phyloP scores from a whole-genome alignment of 2,888 invertebrate species.

The Antheraea assamensis region DNA sequence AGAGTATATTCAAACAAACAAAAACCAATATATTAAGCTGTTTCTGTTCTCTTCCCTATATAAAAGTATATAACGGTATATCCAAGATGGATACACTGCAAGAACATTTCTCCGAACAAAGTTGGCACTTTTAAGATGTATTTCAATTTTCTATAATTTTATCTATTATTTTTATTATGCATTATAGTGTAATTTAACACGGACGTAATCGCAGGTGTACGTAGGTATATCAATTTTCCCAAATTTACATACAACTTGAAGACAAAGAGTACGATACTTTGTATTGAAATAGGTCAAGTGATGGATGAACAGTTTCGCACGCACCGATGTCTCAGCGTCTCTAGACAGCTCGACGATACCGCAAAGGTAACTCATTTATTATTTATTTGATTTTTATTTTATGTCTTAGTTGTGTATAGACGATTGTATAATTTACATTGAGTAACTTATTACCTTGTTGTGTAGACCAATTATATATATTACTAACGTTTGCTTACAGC shows the following conservation, averaged over 20 bases:
- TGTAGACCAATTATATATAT: background rate
- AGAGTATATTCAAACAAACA: too few species aligned
- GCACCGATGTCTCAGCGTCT: constrained; percentile 37
- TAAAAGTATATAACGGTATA: too few species aligned
- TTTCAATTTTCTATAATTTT: too few species aligned
- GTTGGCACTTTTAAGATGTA: too few species aligned
- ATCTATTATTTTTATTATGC: too few species aligned
- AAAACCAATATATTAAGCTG: too few species aligned
- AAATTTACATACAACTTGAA: background rate
- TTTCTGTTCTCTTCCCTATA: too few species aligned
- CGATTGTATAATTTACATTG: background rate
- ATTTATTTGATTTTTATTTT: background rate
- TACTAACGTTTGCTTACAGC: too few species aligned
- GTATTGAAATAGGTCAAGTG: constrained; percentile 46
- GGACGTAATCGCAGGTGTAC: too few species aligned
- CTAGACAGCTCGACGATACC: constrained; percentile 3
- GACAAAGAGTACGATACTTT: background rate
- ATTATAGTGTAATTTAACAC: too few species aligned
- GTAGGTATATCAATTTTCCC: background rate
- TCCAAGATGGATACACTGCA: too few species aligned
- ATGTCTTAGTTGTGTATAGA: background rate
- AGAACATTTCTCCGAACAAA: too few species aligned
- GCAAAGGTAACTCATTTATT: background rate
- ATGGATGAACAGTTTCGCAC: constrained; percentile 40
- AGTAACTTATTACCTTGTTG: background rate